Evolutionary conservation across 2,888 invertebrate species (phyloP), one percentile per base, ranked within the genome.

Genomic region (Laothoe populi): DNA sequence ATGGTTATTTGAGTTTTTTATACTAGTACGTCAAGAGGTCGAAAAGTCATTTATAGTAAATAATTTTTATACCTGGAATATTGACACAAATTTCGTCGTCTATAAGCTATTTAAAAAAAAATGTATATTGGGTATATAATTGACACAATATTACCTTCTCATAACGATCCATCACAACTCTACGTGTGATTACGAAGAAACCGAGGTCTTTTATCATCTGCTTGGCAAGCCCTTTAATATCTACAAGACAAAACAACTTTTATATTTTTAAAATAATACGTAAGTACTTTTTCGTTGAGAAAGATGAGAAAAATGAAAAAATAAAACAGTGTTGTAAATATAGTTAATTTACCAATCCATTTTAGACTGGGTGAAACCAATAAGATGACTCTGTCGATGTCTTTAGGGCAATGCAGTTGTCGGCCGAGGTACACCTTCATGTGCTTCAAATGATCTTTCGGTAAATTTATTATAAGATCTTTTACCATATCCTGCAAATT

Each of bases 391-490:
- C 94, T 87, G 67, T 94, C 90, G 0, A 94, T 79, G 5, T 92
- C 90, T 69, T 93, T 93, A 19, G 93, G 84, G 64, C 82, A 88
- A 69, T 89, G 86, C 11, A 88, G 77, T 10, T 94, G 93, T 53
- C 90, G 91, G 24, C 78, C 74, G 0, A 95, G 73, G 63, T 93
- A 93, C 65, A 94, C 87, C 73, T 95, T 95, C 78, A 95, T 88
- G 69, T 95, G 95, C 60, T 93, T 87, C 24, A 95, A 77, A 72
- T 95, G 95, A 74, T 96, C 95, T 21, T 85, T 89, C 0, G 96
- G 95, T 67, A 94, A 86, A 66, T 93, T 87, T 2, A 95, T 83
- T 0, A 95, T 81, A 16, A 96, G 77, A 73, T 95, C 94, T 58
- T 91, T 87, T 2, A 94, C 83, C 74, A 95, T 87, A 74, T 95